Evolutionary conservation across 2,888 invertebrate genomes (phyloP).

Genomic region (Drosophila merina): DNA sequence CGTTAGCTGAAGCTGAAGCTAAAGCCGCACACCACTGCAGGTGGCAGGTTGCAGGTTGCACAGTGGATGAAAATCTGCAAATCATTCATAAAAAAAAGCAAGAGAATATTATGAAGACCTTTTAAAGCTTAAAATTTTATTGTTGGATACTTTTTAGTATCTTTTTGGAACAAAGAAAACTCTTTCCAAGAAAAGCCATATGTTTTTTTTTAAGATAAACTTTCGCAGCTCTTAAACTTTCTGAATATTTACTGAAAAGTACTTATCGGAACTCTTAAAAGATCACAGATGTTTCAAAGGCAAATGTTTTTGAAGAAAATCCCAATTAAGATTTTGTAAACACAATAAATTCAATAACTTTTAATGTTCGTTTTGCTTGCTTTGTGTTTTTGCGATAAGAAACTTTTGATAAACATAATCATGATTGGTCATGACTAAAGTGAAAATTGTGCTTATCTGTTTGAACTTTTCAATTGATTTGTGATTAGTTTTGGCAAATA

Average conservation of each 20-base stretch:
- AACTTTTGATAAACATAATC: not conserved
- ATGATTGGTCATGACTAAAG: not conserved
- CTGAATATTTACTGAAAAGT: too few relatives aligned
- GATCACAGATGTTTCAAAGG: not conserved
- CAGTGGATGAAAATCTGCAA: not conserved
- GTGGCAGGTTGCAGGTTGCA: conserved; percentile 7
- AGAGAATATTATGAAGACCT: too few relatives aligned
- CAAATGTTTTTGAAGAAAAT: too few relatives aligned
- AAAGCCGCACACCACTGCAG: conserved; percentile 8
- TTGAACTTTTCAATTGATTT: not conserved
- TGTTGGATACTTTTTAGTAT: too few relatives aligned
- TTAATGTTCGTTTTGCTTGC: not conserved
- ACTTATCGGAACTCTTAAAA: too few relatives aligned
- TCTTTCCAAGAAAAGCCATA: too few relatives aligned
- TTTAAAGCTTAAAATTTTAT: too few relatives aligned
- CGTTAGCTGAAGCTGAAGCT: conserved; percentile 19
- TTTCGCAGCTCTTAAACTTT: too few relatives aligned
- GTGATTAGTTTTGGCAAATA: not conserved
- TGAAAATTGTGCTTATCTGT: not conserved
- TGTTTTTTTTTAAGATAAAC: too few relatives aligned
- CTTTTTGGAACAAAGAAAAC: too few relatives aligned
- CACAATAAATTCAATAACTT: not conserved
- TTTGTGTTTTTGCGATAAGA: not conserved
- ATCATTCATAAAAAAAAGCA: not conserved
- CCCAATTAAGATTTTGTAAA: not conserved